Evolutionary conservation across 1,140 invertebrate species (phyloP).

Genomic region (Chironomus striatipennis): DNA sequence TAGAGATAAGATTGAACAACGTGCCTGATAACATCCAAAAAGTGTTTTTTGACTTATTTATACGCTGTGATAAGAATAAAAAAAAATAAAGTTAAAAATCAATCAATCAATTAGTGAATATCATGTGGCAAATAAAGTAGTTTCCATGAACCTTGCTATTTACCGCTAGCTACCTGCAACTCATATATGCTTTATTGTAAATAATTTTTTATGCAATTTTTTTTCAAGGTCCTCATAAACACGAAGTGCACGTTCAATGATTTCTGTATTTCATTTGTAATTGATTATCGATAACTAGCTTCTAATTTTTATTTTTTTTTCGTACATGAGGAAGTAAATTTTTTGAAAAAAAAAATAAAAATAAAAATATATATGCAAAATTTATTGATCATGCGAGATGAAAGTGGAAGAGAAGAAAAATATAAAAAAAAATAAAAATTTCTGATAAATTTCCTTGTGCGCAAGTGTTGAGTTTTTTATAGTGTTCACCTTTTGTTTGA

Average conservation of each 20-base stretch:
- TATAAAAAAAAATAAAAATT: too few species aligned
- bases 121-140: too few species aligned
- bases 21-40: not conserved
- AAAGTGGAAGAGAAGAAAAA: not conserved
- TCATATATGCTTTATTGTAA: too few species aligned
- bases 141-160: too few species aligned
- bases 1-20: not conserved
- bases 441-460: conserved; percentile 9
- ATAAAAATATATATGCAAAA: not conserved
- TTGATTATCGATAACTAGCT: not conserved
- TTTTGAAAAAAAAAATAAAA: not conserved
- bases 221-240: not conserved
- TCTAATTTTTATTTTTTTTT: not conserved
- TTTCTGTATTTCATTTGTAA: not conserved
- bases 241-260: conserved; percentile 1
- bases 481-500: not conserved
- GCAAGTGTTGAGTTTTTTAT: conserved; percentile 21
- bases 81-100: not conserved
- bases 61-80: not conserved
- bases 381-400: conserved; percentile 8
- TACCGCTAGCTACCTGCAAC: too few species aligned
- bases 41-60: not conserved
- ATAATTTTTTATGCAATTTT: not conserved
- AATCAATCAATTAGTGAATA: not conserved
- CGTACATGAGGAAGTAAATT: not conserved